Base-by-base conservation (phyloP, 1,140 invertebrate genomes). In the Harlomillsia oculata region DNA sequence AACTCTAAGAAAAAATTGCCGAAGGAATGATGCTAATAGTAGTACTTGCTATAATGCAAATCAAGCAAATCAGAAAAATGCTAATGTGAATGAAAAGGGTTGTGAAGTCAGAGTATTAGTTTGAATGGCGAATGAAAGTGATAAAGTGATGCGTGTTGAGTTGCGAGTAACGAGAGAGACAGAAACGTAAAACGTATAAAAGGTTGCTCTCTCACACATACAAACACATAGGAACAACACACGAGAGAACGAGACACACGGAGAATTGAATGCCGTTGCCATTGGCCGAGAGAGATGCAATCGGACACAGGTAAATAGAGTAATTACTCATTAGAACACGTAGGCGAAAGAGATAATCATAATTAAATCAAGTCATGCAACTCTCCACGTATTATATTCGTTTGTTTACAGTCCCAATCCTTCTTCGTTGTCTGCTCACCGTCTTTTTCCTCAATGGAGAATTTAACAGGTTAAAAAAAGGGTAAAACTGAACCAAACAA, bases 301-400 rank as follows among this genome's bases (percentile, higher is more conserved):
- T 50, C 48, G 48, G 48, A 50, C 39, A 20, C 36, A 48, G 34
- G 45, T 48, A 48, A 50, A 50, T 50, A 37, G 48, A 50, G 48
- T 50, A 50, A 50, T 50, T 50, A 50, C 48, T 50, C 48, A 50
- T 50, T 50, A 50, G 32, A 37, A 50, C 48, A 50, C 48, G 39
- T 50, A 37, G 23, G 6, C 6, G n/a, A n/a, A 39, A 50, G 48
- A 50, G 48, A 50, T 50, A 50, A 50, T 50, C 48, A 50, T 50
- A 50, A 50, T 50, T 50, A 50, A 50, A 50, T 50, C 48, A 50
- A 50, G 48, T 50, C 48, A 50, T 50, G 48, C 48, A 50, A 50
- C 48, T 50, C n/a, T n/a, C n/a, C n/a, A n/a, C n/a, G n/a, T n/a
- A n/a, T n/a, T n/a, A n/a, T n/a, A n/a, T 50, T 50, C 32, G 36